These are phyloP conservation scores for Xiphophorus hellerii DNA, from an alignment of 2,113 vertebrate genomes.

Conservation along the genomic window DNA sequence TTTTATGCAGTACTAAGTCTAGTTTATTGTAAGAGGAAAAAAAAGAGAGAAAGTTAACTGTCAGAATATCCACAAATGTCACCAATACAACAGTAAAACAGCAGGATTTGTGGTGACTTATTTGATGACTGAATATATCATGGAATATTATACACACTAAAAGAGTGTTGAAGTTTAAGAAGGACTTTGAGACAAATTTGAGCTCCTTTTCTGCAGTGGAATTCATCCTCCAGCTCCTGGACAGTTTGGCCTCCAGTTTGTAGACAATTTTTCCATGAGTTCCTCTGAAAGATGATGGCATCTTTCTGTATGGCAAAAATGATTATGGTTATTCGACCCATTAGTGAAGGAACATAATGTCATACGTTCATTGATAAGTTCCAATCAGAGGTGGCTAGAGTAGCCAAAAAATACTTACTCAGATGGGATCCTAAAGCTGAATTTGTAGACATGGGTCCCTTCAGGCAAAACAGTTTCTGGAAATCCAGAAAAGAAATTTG, in stretches of 20 bases:
- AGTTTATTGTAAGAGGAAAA: no score
- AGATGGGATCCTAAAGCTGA: constrained; percentile 69
- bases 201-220: constrained; percentile 40
- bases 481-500: constrained; percentile 7
- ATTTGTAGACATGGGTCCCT: constrained; percentile 74
- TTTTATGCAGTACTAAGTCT: no score
- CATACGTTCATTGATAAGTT: background rate
- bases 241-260: constrained; percentile 68
- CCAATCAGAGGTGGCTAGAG: background rate
- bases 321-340: background rate
- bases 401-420: constrained; percentile 58
- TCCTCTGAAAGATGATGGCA: constrained; percentile 75
- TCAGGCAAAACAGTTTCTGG: constrained; percentile 59
- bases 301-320: constrained; percentile 46
- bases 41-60: no score
- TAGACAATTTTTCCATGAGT: constrained; percentile 70
- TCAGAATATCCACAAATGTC: no score
- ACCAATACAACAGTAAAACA: no score
- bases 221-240: constrained; percentile 71
- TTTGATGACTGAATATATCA: no score
- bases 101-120: no score
- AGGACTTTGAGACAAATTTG: constrained; percentile 54
- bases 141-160: constrained; percentile 61
- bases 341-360: background rate
- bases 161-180: constrained; percentile 32